Conservation (phyloP, 2,113 vertebrate genomes). For the Nothobranchius furzeri region DNA sequence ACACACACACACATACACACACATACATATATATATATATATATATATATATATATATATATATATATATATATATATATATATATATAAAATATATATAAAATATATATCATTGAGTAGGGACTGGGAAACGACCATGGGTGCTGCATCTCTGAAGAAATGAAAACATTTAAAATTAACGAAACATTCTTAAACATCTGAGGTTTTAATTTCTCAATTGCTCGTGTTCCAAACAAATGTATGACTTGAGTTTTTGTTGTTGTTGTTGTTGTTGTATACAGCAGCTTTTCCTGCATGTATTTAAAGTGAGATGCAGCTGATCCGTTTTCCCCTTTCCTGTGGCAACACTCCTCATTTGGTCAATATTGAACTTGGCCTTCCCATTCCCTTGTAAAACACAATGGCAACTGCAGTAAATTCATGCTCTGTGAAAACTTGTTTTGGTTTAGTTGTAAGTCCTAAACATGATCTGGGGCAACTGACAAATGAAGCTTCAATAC, state of each 20-base stretch:
- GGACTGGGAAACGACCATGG: no score
- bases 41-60: no score
- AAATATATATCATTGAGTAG: no score
- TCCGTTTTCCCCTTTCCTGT: neutral
- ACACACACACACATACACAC: no score
- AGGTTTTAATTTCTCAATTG: no score
- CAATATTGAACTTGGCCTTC: neutral
- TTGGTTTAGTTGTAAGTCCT: slow-evolving; percentile 4
- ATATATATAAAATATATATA: no score
- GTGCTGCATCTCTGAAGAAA: no score
- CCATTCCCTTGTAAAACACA: neutral
- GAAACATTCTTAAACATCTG: no score
- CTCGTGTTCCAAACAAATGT: neutral
- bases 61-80: no score
- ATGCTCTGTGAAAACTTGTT: neutral
- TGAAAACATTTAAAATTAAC: no score
- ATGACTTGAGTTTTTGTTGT: neutral
- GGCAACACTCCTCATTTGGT: neutral
- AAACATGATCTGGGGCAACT: neutral
- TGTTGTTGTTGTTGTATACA: neutral
- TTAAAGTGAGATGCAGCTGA: neutral
- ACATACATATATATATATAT: no score
- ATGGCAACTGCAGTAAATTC: neutral
- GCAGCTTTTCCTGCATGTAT: neutral
- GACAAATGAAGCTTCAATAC: slow-evolving; percentile 15